Evolutionary conservation across 2,888 invertebrate species (phyloP).

Genomic region (Eupithecia abbreviata): DNA sequence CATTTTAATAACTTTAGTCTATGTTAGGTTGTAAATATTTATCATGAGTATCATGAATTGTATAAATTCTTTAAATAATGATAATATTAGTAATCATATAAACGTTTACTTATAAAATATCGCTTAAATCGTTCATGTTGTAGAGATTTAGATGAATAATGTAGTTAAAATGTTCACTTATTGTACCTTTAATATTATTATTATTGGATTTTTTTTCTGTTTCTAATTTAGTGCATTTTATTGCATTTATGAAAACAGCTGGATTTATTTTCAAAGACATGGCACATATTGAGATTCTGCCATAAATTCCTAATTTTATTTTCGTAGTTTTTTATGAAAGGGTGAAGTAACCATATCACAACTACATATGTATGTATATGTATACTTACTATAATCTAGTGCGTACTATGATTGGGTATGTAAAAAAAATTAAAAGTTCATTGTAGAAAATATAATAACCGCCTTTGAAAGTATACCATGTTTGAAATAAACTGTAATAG

Average conservation of each 20-base stretch:
- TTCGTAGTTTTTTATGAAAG: slow-evolving; percentile 48
- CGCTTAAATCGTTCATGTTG: slow-evolving; percentile 80
- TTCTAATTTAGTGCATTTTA: slow-evolving; percentile 41
- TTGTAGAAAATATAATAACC: slow-evolving; percentile 42
- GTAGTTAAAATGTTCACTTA: slow-evolving; percentile 60
- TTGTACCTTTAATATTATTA: slow-evolving; percentile 34
- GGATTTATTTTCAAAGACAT: slow-evolving; percentile 10
- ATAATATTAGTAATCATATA: slow-evolving; percentile 66
- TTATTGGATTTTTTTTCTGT: slow-evolving; percentile 40
- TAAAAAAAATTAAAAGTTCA: slow-evolving; percentile 42
- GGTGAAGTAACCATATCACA: slow-evolving; percentile 79
- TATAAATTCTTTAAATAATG: slow-evolving; percentile 70
- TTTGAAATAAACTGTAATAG: slow-evolving; percentile 35
- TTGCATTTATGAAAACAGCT: slow-evolving; percentile 44
- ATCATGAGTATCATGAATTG: slow-evolving; percentile 64
- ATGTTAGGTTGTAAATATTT: slow-evolving; percentile 73
- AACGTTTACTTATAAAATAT: slow-evolving; percentile 67
- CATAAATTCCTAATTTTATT: not conserved
- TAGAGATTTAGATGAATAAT: slow-evolving; percentile 69
- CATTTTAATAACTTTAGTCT: slow-evolving; percentile 40
- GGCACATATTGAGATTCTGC: not conserved
- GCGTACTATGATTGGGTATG: slow-evolving; percentile 59
- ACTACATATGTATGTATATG: slow-evolving; percentile 62
- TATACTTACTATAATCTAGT: slow-evolving; percentile 64
- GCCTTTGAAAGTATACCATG: slow-evolving; percentile 46